phyloP scores from a whole-genome alignment of 2,888 invertebrate species.

The Lamellibrachia columna region DNA sequence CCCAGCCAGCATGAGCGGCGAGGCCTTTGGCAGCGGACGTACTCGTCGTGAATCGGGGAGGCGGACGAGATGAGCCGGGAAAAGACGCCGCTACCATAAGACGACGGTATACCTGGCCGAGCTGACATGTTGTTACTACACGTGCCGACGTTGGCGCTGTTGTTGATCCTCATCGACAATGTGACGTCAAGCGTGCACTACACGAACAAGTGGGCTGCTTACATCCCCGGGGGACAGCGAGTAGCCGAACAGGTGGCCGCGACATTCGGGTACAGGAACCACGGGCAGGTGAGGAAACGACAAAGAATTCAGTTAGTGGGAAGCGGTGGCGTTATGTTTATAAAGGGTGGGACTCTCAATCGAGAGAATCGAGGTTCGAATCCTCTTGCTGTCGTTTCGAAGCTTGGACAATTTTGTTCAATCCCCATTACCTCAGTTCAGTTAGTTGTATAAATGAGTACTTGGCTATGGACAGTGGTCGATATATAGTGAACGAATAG shows the following conservation, averaged over 20 bases:
- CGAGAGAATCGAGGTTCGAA: too few relatives aligned
- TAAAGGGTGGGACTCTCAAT: too few relatives aligned
- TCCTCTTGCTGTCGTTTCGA: too few relatives aligned
- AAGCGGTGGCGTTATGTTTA: too few relatives aligned
- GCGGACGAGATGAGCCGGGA: neutral
- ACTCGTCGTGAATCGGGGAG: neutral
- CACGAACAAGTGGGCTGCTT: conserved; percentile 2
- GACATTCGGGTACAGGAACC: neutral
- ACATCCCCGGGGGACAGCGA: neutral
- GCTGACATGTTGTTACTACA: neutral
- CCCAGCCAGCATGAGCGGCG: neutral
- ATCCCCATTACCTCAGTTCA: too few relatives aligned
- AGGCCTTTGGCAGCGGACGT: neutral
- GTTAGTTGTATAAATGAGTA: too few relatives aligned
- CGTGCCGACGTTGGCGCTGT: neutral
- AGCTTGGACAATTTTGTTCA: too few relatives aligned
- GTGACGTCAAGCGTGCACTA: neutral
- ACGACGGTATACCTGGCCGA: neutral
- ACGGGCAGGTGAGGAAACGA: neutral
- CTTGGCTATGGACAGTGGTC: too few relatives aligned
- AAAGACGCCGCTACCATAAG: neutral
- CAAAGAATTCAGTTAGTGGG: neutral
- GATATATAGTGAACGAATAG: too few relatives aligned
- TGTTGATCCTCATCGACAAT: neutral
- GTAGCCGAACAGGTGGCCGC: neutral